Percentiles rank a stretch among this genome's conserved stretches.
These are phyloP conservation scores for Lanius ludovicianus DNA, from an alignment of 2,113 vertebrate species.

Conservation along the genomic window DNA sequence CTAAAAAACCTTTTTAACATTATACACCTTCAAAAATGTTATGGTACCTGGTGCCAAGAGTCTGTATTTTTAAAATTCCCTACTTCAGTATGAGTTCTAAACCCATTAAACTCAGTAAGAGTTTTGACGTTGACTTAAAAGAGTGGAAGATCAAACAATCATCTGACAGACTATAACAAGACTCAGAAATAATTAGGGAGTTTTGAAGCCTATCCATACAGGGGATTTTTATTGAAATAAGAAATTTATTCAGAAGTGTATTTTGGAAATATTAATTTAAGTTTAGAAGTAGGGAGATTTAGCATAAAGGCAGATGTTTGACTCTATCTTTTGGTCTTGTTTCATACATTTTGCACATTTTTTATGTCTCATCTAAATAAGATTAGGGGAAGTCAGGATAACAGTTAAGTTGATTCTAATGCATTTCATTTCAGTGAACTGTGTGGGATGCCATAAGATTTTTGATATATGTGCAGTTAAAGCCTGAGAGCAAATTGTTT, in stretches of 20 bases:
- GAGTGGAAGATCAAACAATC: constrained; percentile 53
- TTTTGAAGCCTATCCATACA: constrained; percentile 25
- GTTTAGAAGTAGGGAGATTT: background rate
- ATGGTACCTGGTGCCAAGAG: constrained; percentile 23
- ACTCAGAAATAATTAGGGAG: constrained; percentile 31
- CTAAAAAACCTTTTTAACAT: constrained; percentile 41
- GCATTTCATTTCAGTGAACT: background rate
- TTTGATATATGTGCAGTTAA: background rate
- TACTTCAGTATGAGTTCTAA: constrained; percentile 11
- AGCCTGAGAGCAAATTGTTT: background rate
- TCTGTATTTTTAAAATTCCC: constrained; percentile 57
- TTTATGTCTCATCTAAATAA: background rate
- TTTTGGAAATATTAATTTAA: constrained; percentile 55
- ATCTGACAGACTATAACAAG: constrained; percentile 42
- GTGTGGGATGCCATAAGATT: background rate
- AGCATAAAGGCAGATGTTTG: background rate
- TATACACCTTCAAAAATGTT: constrained; percentile 37
- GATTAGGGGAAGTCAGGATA: background rate
- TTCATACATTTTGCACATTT: background rate
- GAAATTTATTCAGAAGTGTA: background rate
- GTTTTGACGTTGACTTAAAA: constrained; percentile 43
- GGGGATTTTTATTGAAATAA: constrained; percentile 44
- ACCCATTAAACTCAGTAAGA: constrained; percentile 18
- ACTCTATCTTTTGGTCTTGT: background rate
- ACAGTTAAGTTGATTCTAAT: background rate